A percentile compares a stretch with the other conserved stretches of the same genome.
Conservation (phyloP, 2,888 invertebrate species). For the Brachylomia viminalis region DNA sequence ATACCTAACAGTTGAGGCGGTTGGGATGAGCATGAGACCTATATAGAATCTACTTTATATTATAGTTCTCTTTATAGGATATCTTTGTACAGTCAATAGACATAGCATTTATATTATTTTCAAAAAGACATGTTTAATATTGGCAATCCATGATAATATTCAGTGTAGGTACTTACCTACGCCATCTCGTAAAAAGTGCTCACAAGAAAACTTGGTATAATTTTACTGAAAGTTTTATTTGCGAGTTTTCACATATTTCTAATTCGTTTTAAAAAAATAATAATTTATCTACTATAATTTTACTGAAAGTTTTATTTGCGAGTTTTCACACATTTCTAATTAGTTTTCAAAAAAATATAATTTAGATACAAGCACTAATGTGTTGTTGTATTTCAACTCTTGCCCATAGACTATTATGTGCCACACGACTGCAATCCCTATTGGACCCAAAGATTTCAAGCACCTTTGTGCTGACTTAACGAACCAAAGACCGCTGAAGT, state of each 20-base stretch:
- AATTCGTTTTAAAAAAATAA: no score
- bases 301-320: no score
- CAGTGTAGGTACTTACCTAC: background rate
- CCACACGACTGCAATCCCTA: background rate
- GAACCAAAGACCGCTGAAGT: conserved; percentile 6
- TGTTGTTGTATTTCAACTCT: no score
- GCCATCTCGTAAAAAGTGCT: background rate
- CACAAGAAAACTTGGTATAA: background rate
- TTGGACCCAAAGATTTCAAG: background rate
- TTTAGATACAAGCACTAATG: background rate
- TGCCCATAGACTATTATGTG: no score
- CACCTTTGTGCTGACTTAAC: background rate
- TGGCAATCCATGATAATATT: background rate
- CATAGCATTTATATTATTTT: no score
- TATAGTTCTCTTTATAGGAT: background rate
- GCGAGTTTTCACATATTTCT: no score
- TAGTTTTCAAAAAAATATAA: background rate
- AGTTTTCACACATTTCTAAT: no score
- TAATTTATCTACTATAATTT: no score
- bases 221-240: no score
- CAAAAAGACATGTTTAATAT: no score
- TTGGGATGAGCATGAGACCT: background rate
- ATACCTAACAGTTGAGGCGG: background rate
- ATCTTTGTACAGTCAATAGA: background rate
- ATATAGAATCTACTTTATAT: background rate